Percentiles rank a stretch among this genome's conserved stretches.
Evolutionary conservation across 2,888 invertebrate genomes (phyloP).

Genomic region (Eubasilissa splendida): DNA sequence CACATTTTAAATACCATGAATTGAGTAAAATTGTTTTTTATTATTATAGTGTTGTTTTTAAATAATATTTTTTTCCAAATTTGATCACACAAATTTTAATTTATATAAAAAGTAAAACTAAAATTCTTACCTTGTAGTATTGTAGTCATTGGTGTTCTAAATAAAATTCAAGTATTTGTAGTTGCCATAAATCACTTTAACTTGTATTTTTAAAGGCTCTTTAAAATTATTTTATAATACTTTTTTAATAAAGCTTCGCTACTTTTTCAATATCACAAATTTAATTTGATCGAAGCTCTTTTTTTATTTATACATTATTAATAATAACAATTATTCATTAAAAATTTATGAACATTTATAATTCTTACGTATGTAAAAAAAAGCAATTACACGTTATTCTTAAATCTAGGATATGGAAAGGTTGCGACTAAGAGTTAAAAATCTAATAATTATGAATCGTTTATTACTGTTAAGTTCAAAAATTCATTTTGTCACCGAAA

Average conservation of each 20-base stretch:
- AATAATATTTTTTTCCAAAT: no score
- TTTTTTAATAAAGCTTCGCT: background rate
- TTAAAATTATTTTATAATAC: background rate
- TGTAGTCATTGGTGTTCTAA: constrained; percentile 52
- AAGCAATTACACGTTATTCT: background rate
- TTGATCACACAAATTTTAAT: no score
- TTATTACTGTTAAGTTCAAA: background rate
- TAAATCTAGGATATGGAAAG: constrained; percentile 1
- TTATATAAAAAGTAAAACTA: no score
- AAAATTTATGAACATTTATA: no score
- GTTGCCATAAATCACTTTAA: background rate
- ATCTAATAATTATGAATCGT: background rate
- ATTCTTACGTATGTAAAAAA: background rate
- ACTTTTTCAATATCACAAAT: background rate
- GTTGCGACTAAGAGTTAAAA: background rate
- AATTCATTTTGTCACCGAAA: constrained; percentile 13
- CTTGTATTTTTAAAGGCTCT: background rate
- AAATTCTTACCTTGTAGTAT: constrained; percentile 51
- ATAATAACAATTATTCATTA: no score
- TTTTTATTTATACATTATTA: background rate
- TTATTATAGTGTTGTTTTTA: no score
- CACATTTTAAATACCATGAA: no score
- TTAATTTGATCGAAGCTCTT: background rate
- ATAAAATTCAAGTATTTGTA: background rate
- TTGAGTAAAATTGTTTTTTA: no score